Percentiles rank a stretch among this genome's conserved stretches.
phyloP scores from a whole-genome alignment of 2,113 vertebrate species.

The Azemiops feae region DNA sequence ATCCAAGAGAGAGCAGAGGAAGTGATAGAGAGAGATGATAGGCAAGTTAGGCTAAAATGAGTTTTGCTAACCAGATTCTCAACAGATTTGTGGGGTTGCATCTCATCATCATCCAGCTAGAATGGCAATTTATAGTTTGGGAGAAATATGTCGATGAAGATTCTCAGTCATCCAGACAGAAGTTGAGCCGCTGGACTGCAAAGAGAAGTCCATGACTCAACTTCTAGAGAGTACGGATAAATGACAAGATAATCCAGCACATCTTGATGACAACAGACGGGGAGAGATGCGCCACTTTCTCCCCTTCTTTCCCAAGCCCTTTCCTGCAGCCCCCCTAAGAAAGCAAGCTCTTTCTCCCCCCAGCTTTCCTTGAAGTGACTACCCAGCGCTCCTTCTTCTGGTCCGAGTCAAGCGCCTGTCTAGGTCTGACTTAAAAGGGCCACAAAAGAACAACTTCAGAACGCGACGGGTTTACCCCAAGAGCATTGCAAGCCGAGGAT shows the following conservation, averaged over 20 bases:
- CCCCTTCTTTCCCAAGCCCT: neutral
- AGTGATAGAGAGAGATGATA: neutral
- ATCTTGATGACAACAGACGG: neutral
- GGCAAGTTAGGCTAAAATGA: neutral
- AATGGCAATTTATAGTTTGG: neutral
- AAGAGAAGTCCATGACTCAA: no score
- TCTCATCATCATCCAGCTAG: neutral
- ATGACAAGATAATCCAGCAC: neutral
- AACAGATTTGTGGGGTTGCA: neutral
- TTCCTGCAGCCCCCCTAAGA: neutral
- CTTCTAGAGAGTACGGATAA: neutral
- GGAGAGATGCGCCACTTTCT: neutral
- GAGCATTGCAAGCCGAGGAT: neutral
- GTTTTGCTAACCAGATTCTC: neutral
- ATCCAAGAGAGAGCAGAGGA: neutral
- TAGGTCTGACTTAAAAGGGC: neutral
- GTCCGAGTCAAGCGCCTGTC: accelerated
- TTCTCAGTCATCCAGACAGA: no score
- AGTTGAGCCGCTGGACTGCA: no score
- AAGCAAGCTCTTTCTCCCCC: neutral
- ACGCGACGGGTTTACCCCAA: neutral
- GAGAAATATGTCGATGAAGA: neutral
- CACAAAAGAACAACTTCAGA: neutral
- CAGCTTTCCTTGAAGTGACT: neutral
- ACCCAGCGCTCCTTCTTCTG: neutral